phyloP scores from a whole-genome alignment of 1,140 invertebrate genomes.

The Halotydeus destructor region DNA sequence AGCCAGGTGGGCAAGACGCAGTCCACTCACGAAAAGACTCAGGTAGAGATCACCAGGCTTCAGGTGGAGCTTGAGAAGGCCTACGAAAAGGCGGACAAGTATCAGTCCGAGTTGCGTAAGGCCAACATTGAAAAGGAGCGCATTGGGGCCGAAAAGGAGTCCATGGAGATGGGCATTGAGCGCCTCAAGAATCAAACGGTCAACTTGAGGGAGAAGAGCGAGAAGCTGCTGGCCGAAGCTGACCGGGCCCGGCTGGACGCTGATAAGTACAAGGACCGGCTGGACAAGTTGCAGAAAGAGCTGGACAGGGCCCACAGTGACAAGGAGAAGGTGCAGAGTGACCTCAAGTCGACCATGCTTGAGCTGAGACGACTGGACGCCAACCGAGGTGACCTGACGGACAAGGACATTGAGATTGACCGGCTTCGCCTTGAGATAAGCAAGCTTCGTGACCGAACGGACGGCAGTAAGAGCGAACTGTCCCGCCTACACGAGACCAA shows the following conservation, averaged over 20 bases:
- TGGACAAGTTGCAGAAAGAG: slow-evolving; percentile 55
- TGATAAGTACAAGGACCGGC: slow-evolving; percentile 57
- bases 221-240: slow-evolving; percentile 53
- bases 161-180: slow-evolving; percentile 53
- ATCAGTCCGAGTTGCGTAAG: slow-evolving; percentile 54
- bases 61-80: slow-evolving; percentile 70
- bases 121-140: slow-evolving; percentile 50
- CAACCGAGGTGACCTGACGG: background rate
- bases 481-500: slow-evolving; percentile 15
- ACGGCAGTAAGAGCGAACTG: slow-evolving; percentile 15
- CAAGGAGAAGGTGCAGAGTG: slow-evolving; percentile 32
- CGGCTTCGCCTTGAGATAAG: slow-evolving; percentile 7
- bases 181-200: slow-evolving; percentile 49
- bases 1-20: slow-evolving; percentile 59
- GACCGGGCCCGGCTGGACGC: slow-evolving; percentile 59
- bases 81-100: slow-evolving; percentile 68
- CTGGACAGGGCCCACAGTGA: slow-evolving; percentile 45
- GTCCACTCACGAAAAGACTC: slow-evolving; percentile 54
- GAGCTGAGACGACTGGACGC: slow-evolving; percentile 4
- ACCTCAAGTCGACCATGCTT: slow-evolving; percentile 27
- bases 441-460: slow-evolving; percentile 9
- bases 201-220: slow-evolving; percentile 43
- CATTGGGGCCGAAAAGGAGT: slow-evolving; percentile 42
- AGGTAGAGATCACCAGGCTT: slow-evolving; percentile 62
- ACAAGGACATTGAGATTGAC: background rate